Evolutionary conservation across 2,888 invertebrate species (phyloP).

Genomic region (Diarsia mendica): DNA sequence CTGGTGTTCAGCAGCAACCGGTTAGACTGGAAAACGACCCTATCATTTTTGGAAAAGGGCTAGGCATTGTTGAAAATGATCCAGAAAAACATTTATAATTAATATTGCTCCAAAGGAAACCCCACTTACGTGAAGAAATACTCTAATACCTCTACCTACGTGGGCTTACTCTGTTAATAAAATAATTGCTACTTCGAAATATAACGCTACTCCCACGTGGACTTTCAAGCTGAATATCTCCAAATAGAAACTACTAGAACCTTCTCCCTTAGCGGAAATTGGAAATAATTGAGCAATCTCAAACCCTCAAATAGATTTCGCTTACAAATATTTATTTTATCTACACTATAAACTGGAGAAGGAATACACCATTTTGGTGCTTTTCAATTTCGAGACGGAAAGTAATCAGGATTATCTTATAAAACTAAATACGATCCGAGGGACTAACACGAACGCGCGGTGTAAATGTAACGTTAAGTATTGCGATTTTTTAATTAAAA

Average conservation of each 20-base stretch:
- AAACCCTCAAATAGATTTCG: constrained; percentile 12
- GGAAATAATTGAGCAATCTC: constrained; percentile 36
- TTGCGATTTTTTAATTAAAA: no score
- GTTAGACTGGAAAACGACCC: no score
- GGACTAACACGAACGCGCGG: neutral
- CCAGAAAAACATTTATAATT: no score
- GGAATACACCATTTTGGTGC: constrained; percentile 28
- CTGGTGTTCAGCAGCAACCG: no score
- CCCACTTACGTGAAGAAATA: no score
- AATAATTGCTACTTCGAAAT: constrained; percentile 32
- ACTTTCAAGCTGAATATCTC: neutral
- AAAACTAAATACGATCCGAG: constrained; percentile 54
- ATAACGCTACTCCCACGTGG: constrained; percentile 23
- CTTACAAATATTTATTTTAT: constrained; percentile 39
- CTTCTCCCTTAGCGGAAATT: constrained; percentile 3
- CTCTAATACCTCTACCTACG: neutral
- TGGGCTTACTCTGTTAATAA: neutral
- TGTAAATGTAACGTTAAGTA: neutral
- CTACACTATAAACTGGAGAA: constrained; percentile 15
- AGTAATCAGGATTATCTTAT: constrained; percentile 63
- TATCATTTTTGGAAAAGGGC: no score
- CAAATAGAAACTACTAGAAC: constrained; percentile 30
- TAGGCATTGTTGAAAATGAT: no score
- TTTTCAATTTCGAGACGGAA: constrained; percentile 43
- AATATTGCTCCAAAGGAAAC: neutral